phyloP scores from a whole-genome alignment of 1,140 invertebrate genomes.

The Pygmarrhopalites habei region DNA sequence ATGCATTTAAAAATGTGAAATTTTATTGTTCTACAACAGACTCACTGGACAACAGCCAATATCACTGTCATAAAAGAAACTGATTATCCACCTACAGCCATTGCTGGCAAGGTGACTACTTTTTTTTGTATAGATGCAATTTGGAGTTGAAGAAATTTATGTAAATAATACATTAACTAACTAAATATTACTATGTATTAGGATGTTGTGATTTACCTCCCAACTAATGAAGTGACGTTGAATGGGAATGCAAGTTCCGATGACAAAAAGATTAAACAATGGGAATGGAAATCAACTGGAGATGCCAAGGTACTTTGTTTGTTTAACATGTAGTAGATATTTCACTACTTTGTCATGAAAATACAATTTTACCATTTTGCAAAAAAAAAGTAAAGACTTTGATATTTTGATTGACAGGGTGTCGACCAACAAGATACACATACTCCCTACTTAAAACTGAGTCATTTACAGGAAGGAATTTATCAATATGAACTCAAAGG shows the following conservation, averaged over 20 bases:
- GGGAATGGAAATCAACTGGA: constrained; percentile 89
- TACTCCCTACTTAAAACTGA: constrained; percentile 75
- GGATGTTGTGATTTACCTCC: constrained; percentile 81
- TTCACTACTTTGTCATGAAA: too few species aligned
- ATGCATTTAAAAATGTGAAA: constrained; percentile 48
- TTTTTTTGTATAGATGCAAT: too few species aligned
- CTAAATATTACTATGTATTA: too few species aligned
- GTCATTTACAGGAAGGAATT: constrained; percentile 76
- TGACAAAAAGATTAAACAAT: constrained; percentile 82
- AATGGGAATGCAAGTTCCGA: constrained; percentile 86
- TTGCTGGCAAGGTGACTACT: constrained; percentile 72
- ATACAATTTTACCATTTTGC: too few species aligned
- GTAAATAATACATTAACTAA: too few species aligned
- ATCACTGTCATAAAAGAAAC: constrained; percentile 83
- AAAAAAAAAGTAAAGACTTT: too few species aligned
- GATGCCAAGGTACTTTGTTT: too few species aligned
- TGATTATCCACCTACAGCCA: constrained; percentile 90
- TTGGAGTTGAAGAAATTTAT: too few species aligned
- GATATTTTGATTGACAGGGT: too few species aligned
- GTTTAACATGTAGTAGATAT: too few species aligned
- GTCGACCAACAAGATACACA: constrained; percentile 90
- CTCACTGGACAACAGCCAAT: constrained; percentile 79
- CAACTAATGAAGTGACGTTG: constrained; percentile 76
- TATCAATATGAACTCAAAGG: constrained; percentile 88
- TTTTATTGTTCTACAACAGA: too few species aligned